phyloP scores from a whole-genome alignment of 2,113 vertebrate genomes.

The Alligator mississippiensis region DNA sequence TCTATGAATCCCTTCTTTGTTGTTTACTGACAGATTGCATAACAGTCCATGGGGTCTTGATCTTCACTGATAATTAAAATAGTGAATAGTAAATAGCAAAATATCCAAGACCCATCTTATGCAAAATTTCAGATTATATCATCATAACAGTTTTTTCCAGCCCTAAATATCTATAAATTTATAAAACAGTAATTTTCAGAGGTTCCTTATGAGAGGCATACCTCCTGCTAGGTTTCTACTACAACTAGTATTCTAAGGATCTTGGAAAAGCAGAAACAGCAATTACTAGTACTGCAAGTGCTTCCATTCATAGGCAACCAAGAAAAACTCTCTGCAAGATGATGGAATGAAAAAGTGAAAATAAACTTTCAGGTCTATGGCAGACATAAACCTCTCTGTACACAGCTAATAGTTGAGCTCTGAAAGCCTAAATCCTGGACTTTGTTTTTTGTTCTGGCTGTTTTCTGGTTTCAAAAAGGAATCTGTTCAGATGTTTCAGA shows the following conservation, averaged over 20 bases:
- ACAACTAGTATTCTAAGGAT: not conserved
- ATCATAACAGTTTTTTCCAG: not conserved
- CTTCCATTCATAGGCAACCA: not conserved
- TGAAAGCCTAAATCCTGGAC: not conserved
- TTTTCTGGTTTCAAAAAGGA: not conserved
- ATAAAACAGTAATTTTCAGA: not conserved
- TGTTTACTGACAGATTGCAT: not conserved
- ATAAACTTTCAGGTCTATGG: not conserved
- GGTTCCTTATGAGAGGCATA: not conserved
- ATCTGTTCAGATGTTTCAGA: not conserved
- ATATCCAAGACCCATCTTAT: not conserved
- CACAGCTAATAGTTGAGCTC: not conserved
- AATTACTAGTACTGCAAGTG: not conserved
- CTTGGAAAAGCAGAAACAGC: not conserved
- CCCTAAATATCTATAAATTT: not conserved
- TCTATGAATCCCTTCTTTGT: not conserved
- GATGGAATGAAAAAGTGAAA: not conserved
- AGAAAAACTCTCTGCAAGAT: fast-evolving
- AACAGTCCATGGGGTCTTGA: not conserved
- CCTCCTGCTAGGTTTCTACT: not conserved
- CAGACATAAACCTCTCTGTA: not conserved
- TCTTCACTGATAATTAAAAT: not conserved
- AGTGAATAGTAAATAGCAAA: not conserved
- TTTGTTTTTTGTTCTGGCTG: not conserved
- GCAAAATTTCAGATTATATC: not conserved